Evolutionary conservation across 1,140 invertebrate genomes (phyloP), one percentile per base, ranked within the genome.

Genomic region (Lithobius niger): DNA sequence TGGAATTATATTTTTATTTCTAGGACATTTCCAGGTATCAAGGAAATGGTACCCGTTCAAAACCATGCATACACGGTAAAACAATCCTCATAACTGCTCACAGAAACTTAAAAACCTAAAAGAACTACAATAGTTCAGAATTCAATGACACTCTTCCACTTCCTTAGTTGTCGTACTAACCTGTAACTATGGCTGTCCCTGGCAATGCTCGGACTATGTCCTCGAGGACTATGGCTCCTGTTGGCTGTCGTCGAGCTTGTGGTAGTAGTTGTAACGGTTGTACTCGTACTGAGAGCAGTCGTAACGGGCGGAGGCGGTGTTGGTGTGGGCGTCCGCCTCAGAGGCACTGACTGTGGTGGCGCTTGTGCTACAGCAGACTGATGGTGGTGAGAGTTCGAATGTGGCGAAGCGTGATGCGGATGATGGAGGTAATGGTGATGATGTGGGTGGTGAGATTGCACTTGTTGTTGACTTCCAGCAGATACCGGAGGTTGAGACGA

Each of bases 181-280:
- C 84, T 87, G 72, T 86, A 88, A 68, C 80, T 86, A 62, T 89
- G 85, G 56, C 84, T 76, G 66, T 88, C 85, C 59, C 83, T 75
- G 58, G 69, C 81, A 3, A 84, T 48, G 18, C 21, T 26, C 31
- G 54, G 83, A 67, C 82, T 25, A n/a, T 13, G 47, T 16, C 15
- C 42, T 21, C 45, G 10, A 70, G 71, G 27, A 74, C 68, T 55
- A 77, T 58, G 58, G 70, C 73, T 51, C 71, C 72, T 58, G 68
- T 68, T 52, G 6, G 60, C 73, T 73, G 57, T 68, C 66, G 59
- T 73, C 74, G 36, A 10, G 27, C 40, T 73, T 6, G 72, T 72
- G 52, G 73, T 74, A 31, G 68, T 71, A 40, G 70, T 72, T 54
- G 70, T 74, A 56, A 73, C 67, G 56, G 69, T 50, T 15, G 48